These are phyloP conservation scores for Colistium nudipinnis DNA, from an alignment of 2,113 vertebrate genomes.

Conservation along the genomic window DNA sequence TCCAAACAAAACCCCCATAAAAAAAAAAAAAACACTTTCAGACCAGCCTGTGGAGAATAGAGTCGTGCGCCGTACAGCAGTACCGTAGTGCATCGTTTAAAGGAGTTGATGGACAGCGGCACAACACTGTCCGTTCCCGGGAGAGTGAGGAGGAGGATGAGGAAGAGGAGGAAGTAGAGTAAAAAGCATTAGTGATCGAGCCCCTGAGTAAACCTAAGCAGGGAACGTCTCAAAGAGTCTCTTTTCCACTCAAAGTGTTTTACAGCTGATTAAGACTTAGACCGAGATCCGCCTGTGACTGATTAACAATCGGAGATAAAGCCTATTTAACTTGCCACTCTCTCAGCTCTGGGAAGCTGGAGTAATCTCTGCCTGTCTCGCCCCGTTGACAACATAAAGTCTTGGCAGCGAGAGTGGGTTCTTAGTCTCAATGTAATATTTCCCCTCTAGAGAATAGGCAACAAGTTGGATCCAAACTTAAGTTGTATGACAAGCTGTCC, in stretches of 20 bases:
- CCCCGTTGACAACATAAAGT: conserved; percentile 23
- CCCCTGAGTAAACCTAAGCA: neutral
- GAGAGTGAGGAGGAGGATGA: no score
- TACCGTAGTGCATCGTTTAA: neutral
- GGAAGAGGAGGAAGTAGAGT: neutral
- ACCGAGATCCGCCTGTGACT: conserved; percentile 27
- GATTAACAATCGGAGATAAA: conserved; percentile 37
- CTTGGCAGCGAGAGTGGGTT: conserved; percentile 29
- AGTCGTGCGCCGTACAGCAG: neutral
- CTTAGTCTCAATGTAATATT: conserved; percentile 11
- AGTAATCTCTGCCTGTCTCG: neutral
- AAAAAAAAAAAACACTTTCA: conserved; percentile 17
- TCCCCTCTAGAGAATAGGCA: conserved; percentile 32
- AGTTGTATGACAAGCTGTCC: conserved; percentile 22
- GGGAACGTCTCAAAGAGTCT: conserved; percentile 1
- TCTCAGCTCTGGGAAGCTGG: conserved; percentile 2
- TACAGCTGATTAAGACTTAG: conserved; percentile 28
- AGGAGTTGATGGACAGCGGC: neutral
- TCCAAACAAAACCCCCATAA: neutral
- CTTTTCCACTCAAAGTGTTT: conserved; percentile 27
- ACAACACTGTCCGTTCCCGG: neutral
- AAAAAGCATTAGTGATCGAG: neutral
- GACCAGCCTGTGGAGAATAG: rapidly evolving
- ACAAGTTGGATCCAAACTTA: conserved; percentile 44
- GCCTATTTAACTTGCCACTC: conserved; percentile 42